These are phyloP conservation scores for Fissipunctia ypsillon DNA, from an alignment of 2,888 invertebrate species.

Conservation along the genomic window DNA sequence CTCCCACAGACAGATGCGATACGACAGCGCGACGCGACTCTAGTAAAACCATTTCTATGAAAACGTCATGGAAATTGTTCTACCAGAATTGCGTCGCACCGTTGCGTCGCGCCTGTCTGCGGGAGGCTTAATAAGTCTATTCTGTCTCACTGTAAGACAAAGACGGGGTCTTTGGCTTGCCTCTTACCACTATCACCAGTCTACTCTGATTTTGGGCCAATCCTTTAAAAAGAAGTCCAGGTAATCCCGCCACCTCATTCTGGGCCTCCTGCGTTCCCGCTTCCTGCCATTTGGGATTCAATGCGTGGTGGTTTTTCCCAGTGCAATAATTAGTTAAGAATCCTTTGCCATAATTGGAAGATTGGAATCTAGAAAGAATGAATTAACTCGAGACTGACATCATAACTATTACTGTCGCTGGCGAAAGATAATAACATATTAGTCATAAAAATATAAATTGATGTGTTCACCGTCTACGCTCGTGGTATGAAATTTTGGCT, in stretches of 20 bases:
- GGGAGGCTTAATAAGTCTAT: background rate
- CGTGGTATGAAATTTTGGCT: constrained; percentile 2
- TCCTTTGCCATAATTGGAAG: background rate
- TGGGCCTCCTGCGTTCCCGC: too few species aligned
- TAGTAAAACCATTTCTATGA: too few species aligned
- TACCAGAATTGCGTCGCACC: too few species aligned
- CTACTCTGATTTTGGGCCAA: background rate
- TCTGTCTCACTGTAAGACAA: background rate
- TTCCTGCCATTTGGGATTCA: background rate
- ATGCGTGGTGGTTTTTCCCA: background rate
- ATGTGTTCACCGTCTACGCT: constrained; percentile 8
- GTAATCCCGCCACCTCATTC: background rate
- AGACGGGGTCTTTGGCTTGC: too few species aligned
- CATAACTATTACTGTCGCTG: constrained; percentile 3
- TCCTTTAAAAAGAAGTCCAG: background rate
- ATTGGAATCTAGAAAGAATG: background rate
- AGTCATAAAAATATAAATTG: constrained; percentile 23
- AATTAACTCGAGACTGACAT: constrained; percentile 4
- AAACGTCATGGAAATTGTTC: too few species aligned
- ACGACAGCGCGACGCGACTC: too few species aligned
- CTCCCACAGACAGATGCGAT: too few species aligned
- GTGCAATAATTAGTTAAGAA: background rate
- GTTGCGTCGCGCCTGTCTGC: too few species aligned
- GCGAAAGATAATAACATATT: constrained; percentile 20
- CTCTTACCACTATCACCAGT: background rate